Percentiles rank a stretch among this genome's conserved stretches.
Conservation (phyloP, 2,888 invertebrate species). For the Dasysyrphus albostriatus region DNA sequence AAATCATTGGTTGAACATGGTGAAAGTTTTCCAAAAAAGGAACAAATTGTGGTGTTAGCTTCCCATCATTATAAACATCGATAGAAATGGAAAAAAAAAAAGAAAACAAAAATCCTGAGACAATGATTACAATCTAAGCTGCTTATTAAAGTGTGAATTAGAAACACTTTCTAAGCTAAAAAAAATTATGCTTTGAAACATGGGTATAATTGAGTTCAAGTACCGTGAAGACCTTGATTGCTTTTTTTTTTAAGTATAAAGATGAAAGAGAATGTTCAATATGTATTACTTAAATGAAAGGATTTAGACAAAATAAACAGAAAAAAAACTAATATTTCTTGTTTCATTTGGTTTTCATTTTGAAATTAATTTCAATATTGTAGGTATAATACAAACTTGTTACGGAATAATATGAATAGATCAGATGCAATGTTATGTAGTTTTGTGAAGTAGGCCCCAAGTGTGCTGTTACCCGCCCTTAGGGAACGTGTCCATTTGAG, state of each 20-base stretch:
- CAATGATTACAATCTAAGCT: constrained; percentile 10
- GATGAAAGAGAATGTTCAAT: background rate
- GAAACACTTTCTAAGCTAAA: background rate
- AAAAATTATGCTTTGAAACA: background rate
- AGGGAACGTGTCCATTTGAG: too few species aligned
- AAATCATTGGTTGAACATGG: background rate
- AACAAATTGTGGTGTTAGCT: constrained; percentile 7
- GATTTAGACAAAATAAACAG: too few species aligned
- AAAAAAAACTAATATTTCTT: too few species aligned
- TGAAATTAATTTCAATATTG: too few species aligned
- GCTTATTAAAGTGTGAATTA: constrained; percentile 23
- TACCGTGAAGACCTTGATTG: constrained; percentile 6
- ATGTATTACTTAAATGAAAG: background rate
- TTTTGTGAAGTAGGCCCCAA: too few species aligned
- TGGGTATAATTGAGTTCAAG: constrained; percentile 1
- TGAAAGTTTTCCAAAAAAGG: constrained; percentile 23
- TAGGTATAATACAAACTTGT: too few species aligned
- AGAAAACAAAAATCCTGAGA: constrained; percentile 9
- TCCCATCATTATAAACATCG: constrained; percentile 6
- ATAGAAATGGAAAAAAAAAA: constrained; percentile 1
- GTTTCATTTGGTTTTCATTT: too few species aligned
- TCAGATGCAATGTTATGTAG: too few species aligned
- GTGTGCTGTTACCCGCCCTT: too few species aligned
- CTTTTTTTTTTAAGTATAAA: background rate
- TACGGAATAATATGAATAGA: too few species aligned